phyloP scores from a whole-genome alignment of 2,888 invertebrate genomes.

The Nemotelus pantherinus region DNA sequence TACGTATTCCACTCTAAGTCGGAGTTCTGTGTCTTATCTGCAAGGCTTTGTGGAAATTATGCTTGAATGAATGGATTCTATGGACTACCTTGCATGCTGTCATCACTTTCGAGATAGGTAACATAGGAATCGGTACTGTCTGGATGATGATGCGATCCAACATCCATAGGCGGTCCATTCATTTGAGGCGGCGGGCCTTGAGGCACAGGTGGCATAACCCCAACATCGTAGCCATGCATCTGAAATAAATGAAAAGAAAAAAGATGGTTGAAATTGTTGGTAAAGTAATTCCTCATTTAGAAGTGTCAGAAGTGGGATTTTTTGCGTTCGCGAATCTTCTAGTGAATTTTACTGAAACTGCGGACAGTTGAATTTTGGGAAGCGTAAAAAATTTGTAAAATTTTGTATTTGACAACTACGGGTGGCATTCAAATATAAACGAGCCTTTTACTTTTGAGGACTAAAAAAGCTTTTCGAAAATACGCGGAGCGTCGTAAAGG shows the following conservation, averaged over 20 bases:
- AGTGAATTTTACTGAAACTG: too few relatives aligned
- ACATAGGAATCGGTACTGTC: slow-evolving; percentile 89
- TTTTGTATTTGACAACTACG: too few relatives aligned
- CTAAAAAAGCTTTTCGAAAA: too few relatives aligned
- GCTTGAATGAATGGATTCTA: slow-evolving; percentile 62
- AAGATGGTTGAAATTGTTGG: neutral
- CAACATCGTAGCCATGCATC: slow-evolving; percentile 92
- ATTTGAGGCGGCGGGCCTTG: slow-evolving; percentile 71
- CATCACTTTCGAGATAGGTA: slow-evolving; percentile 91
- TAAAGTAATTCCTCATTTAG: too few relatives aligned
- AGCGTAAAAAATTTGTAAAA: too few relatives aligned
- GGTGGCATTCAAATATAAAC: too few relatives aligned
- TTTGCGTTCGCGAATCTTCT: too few relatives aligned
- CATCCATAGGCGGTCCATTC: slow-evolving; percentile 69
- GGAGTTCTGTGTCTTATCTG: slow-evolving; percentile 31
- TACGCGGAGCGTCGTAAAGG: too few relatives aligned
- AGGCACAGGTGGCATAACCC: slow-evolving; percentile 67
- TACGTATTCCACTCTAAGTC: slow-evolving; percentile 27
- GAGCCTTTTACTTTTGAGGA: too few relatives aligned
- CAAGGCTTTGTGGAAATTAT: slow-evolving; percentile 36
- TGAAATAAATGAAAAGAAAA: slow-evolving; percentile 62
- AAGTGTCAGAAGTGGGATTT: too few relatives aligned
- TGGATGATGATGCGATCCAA: slow-evolving; percentile 74
- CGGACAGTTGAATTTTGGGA: too few relatives aligned
- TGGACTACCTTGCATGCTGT: slow-evolving; percentile 79